Evolutionary conservation across 2,888 invertebrate genomes (phyloP).

Genomic region (Coleophora flavipennella): DNA sequence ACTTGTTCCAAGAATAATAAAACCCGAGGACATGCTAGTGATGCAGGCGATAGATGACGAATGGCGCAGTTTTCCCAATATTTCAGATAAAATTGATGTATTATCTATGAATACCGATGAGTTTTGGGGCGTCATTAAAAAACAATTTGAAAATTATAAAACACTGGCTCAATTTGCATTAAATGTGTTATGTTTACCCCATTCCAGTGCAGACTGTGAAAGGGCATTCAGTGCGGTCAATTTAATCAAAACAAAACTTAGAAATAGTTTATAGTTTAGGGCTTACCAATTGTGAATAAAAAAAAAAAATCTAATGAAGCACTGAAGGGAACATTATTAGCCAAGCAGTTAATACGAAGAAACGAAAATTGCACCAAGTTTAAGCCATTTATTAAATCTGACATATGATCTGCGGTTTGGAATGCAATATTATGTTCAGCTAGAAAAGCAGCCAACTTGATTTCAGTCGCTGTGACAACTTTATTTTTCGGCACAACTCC

Average conservation of each 20-base stretch:
- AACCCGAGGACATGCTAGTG: conserved; percentile 1
- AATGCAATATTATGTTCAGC: conserved; percentile 4
- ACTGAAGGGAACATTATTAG: conserved; percentile 1
- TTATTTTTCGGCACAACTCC: conserved; percentile 2
- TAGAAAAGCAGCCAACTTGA: conserved; percentile 2
- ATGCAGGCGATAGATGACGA: conserved; percentile 3
- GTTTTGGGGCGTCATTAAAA: conserved; percentile 2
- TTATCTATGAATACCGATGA: conserved; percentile 3
- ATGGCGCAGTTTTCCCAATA: conserved; percentile 1
- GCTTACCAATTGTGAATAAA: too few relatives aligned
- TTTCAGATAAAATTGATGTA: conserved; percentile 2
- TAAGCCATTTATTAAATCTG: conserved; percentile 1
- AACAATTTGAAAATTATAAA: conserved; percentile 3
- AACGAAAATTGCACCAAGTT: conserved; percentile 2
- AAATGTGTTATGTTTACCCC: conserved; percentile 6
- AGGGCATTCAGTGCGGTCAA: conserved; percentile 10
- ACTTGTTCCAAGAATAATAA: conserved; percentile 2
- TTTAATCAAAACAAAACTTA: conserved; percentile 13
- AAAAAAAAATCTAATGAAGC: conserved; percentile 4
- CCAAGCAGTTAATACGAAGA: conserved; percentile 4
- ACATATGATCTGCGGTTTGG: conserved; percentile 1
- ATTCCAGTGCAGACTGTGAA: conserved; percentile 11
- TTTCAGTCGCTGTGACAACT: conserved; percentile 1
- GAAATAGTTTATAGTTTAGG: conserved; percentile 12
- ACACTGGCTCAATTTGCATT: conserved; percentile 6